Conservation (phyloP, 2,888 invertebrate species). For the Dynastes maya region DNA sequence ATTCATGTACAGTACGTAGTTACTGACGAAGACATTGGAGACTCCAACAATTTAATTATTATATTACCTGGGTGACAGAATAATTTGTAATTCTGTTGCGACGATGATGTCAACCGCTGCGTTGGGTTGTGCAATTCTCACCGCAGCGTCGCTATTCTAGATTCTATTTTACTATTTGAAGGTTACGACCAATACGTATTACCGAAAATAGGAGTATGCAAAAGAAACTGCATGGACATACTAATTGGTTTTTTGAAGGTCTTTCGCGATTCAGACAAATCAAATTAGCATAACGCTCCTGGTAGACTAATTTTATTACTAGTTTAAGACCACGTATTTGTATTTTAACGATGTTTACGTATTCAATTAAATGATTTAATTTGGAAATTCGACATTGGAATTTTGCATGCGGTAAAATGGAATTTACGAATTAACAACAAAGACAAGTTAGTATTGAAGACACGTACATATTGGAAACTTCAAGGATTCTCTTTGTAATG, state of each 20-base stretch:
- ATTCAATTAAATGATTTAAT: not conserved
- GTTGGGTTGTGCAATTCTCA: slow-evolving; percentile 7
- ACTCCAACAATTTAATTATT: not conserved
- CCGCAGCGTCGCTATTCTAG: not conserved
- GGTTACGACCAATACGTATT: slow-evolving; percentile 6
- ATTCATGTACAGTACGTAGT: not conserved
- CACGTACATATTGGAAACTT: not conserved
- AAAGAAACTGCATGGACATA: not conserved
- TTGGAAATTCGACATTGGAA: not conserved
- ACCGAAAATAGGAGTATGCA: slow-evolving; percentile 13
- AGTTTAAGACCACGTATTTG: not conserved
- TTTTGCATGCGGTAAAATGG: not conserved
- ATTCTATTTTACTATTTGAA: slow-evolving; percentile 20
- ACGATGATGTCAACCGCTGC: not conserved
- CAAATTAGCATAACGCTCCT: not conserved
- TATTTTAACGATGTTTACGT: not conserved
- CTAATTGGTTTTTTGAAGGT: slow-evolving; percentile 16
- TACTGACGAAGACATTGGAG: too few species aligned
- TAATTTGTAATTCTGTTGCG: slow-evolving; percentile 16
- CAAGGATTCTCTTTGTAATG: not conserved
- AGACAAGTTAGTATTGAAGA: not conserved
- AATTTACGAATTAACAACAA: not conserved
- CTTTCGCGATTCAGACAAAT: not conserved
- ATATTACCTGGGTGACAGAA: slow-evolving; percentile 1
- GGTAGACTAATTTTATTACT: not conserved